Conservation (phyloP, 2,113 vertebrate genomes). For the Macquaria ambigua region DNA sequence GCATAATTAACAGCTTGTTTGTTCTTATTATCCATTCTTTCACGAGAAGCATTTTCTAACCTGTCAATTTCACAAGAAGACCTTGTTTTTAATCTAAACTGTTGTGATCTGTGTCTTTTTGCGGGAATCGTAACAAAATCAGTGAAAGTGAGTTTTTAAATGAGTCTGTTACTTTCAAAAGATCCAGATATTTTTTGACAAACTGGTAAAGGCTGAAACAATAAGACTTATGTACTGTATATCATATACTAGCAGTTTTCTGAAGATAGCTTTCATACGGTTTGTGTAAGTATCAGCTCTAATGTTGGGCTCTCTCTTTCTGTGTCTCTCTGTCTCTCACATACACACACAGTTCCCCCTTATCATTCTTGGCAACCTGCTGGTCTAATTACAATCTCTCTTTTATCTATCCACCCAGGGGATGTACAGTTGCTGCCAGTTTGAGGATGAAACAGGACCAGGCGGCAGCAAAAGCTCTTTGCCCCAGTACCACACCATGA, state of each 20-base stretch:
- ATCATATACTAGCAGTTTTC: neutral
- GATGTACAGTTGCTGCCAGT: conserved; percentile 95
- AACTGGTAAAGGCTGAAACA: neutral
- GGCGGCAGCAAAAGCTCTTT: conserved; percentile 77
- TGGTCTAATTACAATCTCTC: conserved; percentile 54
- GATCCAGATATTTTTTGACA: neutral
- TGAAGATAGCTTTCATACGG: neutral
- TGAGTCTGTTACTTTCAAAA: neutral
- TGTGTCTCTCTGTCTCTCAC: conserved; percentile 15
- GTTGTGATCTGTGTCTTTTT: neutral
- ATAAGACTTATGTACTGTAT: neutral
- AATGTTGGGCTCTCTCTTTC: neutral
- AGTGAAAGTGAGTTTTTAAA: neutral
- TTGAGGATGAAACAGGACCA: conserved; percentile 86
- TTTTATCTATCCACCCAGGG: conserved; percentile 83
- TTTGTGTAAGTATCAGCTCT: conserved; percentile 33
- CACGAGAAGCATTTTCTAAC: too few species aligned
- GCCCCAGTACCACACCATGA: conserved; percentile 83
- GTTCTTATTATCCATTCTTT: too few species aligned
- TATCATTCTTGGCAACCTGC: conserved; percentile 36
- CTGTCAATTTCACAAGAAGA: neutral
- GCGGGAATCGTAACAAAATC: neutral
- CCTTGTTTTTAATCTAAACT: neutral
- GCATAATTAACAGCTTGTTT: too few species aligned
- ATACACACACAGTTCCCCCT: neutral